Evolutionary conservation across 2,113 vertebrate species (phyloP).

Genomic region (Columba janthina): DNA sequence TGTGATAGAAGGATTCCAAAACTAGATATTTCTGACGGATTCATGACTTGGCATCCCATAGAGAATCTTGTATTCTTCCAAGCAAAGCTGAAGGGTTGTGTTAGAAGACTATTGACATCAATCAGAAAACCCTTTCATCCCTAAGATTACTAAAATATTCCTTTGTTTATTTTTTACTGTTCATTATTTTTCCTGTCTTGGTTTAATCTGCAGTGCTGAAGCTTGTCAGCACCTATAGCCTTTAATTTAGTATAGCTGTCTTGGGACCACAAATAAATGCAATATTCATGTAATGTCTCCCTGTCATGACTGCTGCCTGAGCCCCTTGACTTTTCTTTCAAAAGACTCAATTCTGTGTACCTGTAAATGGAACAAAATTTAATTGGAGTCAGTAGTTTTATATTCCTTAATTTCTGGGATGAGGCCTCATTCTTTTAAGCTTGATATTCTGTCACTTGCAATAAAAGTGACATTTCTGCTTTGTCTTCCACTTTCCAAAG

Average conservation of each 20-base stretch:
- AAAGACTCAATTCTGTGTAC: neutral
- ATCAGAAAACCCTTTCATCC: constrained; percentile 49
- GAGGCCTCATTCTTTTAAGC: neutral
- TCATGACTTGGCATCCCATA: constrained; percentile 43
- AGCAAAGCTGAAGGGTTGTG: constrained; percentile 34
- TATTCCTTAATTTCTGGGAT: neutral
- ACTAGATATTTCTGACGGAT: constrained; percentile 5
- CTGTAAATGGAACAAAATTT: neutral
- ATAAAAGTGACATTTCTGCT: neutral
- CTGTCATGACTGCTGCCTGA: neutral
- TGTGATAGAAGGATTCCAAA: neutral
- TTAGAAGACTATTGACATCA: constrained; percentile 23
- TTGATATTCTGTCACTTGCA: neutral
- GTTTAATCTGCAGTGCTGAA: neutral
- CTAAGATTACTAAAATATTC: constrained; percentile 33
- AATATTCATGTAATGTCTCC: neutral
- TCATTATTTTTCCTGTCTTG: constrained; percentile 36
- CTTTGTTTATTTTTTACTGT: constrained; percentile 28
- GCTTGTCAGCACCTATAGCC: constrained; percentile 3
- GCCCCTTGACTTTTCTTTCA: neutral
- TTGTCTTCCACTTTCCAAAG: neutral
- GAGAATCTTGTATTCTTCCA: constrained; percentile 59
- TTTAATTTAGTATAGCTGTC: neutral
- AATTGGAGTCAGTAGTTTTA: neutral
- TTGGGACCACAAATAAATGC: neutral